These are phyloP conservation scores for Netelia inedita DNA, from an alignment of 2,888 invertebrate genomes.

Conservation along the genomic window DNA sequence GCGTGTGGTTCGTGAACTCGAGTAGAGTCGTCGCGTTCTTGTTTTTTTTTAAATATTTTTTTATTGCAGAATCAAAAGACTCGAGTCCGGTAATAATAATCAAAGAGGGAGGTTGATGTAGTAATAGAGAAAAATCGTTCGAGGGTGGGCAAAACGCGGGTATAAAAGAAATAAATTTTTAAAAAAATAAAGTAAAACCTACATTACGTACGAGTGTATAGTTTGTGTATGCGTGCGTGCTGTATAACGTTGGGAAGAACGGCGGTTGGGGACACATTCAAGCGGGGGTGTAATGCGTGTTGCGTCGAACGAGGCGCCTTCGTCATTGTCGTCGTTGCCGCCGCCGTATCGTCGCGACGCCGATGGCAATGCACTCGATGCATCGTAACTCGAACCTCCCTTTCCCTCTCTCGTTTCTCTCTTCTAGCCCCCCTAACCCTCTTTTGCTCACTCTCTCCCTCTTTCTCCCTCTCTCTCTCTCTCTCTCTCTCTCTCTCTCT, in stretches of 20 bases:
- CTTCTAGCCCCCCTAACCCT: constrained; percentile 16
- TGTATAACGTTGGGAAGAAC: neutral
- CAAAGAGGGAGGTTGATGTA: neutral
- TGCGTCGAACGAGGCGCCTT: constrained; percentile 54
- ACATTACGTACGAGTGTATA: neutral
- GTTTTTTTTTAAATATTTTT: no score
- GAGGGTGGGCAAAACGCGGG: neutral
- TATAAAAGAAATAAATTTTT: no score
- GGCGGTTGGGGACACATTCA: constrained; percentile 3
- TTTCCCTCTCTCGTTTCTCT: constrained; percentile 44
- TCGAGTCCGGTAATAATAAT: neutral
- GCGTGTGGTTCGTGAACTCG: no score
- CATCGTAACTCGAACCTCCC: constrained; percentile 64
- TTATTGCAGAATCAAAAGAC: neutral
- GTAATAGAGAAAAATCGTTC: neutral
- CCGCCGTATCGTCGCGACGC: constrained; percentile 60
- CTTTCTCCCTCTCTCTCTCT: constrained; percentile 33
- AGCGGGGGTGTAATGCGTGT: constrained; percentile 43
- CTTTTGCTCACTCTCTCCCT: constrained; percentile 41
- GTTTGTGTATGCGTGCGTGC: no score
- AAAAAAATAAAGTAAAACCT: no score
- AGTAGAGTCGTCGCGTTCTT: no score
- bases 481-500: constrained; percentile 44
- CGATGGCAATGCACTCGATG: constrained; percentile 70
- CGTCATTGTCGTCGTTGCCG: constrained; percentile 40